A percentile compares a stretch with the other conserved stretches of the same genome.
Evolutionary conservation across 2,113 vertebrate species (phyloP).

Genomic region (Oceanites oceanicus): DNA sequence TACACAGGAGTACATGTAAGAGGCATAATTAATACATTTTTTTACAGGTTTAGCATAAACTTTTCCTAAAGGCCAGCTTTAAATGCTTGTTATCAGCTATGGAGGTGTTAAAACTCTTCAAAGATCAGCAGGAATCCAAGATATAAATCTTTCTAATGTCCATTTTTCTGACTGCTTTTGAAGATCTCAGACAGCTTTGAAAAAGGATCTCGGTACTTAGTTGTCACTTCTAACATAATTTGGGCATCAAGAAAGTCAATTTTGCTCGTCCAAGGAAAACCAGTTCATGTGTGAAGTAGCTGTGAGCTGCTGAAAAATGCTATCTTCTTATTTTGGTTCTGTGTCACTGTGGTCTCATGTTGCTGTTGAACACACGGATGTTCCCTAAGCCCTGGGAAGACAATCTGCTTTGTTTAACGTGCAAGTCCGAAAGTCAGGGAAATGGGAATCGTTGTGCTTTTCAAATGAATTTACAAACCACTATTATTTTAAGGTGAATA

Average conservation of each 20-base stretch:
- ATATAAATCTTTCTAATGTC: neutral
- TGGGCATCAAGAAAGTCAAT: neutral
- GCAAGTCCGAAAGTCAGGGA: neutral
- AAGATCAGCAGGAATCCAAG: neutral
- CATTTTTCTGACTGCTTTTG: neutral
- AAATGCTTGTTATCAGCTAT: neutral
- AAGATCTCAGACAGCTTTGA: neutral
- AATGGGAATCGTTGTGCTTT: neutral
- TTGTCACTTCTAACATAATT: neutral
- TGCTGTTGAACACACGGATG: neutral
- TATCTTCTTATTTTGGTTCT: neutral
- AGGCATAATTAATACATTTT: neutral
- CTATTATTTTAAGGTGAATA: neutral
- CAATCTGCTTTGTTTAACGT: neutral
- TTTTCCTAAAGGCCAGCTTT: neutral
- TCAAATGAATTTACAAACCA: neutral
- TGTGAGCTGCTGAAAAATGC: neutral
- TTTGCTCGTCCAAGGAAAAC: neutral
- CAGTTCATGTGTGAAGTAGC: neutral
- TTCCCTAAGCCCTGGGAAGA: neutral
- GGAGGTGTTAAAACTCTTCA: neutral
- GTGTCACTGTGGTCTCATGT: fast-evolving
- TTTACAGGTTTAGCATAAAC: neutral
- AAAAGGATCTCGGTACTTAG: neutral
- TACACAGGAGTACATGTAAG: neutral